Evolutionary conservation across 2,888 invertebrate species (phyloP), one percentile per base, ranked within the genome.

Genomic region (Asteroscopus sphinx): DNA sequence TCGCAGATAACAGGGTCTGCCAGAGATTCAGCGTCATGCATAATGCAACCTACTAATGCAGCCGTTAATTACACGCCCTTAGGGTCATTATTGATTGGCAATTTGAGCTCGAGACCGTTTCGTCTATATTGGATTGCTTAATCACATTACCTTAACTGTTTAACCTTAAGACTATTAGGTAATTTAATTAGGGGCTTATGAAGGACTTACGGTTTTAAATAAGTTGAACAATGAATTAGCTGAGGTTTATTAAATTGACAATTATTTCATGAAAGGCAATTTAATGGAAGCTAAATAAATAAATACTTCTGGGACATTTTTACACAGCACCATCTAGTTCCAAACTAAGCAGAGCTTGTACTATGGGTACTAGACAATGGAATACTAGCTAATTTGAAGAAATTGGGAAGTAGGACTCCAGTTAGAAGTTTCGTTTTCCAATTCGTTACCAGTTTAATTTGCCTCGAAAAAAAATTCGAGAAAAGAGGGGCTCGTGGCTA

Each of bases 31-130:
- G 77, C 77, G 79, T 82, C 83, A 90, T 91, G 89, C 89, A 91
- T 92, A 86, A 91, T 90, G 87, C 87, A 90, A 66, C 66, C 73
- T 78, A 77, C 88, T 89, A 90, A 91, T 91, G 87, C 82, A 83
- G 80, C 79, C 77, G 87, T 87, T 91, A 90, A 91, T 91, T 88
- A 89, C 85, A 80, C 59, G 82, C 82, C 87, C 87, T 88, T 82
- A 81, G 84, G 86, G 85, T 79, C 80, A 82, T 83, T 84, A 87
- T 88, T 89, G 87, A 89, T 89, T 90, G 86, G 81, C 86, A 89
- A 89, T 88, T 85, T 86, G 83, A 68, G 80, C 60, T 65, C 54
- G 65, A 73, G 79, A 76, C 81, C 80, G 83, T 86, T 87, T 85
- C 77, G 75, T 81, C 72, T 81, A 79, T 79, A 86, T 84, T 85